Percentiles rank a stretch among this genome's conserved stretches.
These are phyloP conservation scores for Caerostris darwini DNA, from an alignment of 1,140 invertebrate species.

Conservation along the genomic window DNA sequence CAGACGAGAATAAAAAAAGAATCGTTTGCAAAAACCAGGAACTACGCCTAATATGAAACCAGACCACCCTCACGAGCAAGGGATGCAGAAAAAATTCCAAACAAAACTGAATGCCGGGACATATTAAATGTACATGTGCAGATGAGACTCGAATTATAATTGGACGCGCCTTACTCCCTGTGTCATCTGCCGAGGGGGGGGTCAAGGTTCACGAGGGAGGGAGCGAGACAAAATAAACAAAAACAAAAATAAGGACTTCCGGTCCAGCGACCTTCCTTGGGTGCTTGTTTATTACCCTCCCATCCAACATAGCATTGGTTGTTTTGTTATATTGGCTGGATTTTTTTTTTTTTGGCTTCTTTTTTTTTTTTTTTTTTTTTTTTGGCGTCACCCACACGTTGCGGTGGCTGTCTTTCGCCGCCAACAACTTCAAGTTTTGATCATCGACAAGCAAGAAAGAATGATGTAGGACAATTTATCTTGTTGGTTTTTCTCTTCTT, in stretches of 20 bases:
- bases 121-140: background rate
- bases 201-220: constrained; percentile 18
- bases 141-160: constrained; percentile 33
- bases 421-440: constrained; percentile 25
- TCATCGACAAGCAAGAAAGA: background rate
- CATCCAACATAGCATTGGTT: constrained; percentile 1
- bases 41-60: background rate
- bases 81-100: constrained; percentile 39
- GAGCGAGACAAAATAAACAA: background rate
- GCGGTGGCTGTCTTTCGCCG: constrained; percentile 21
- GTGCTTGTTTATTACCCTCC: constrained; percentile 56
- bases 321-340: background rate
- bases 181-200: constrained; percentile 49
- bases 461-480: constrained; percentile 17
- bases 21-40: background rate
- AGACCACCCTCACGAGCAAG: background rate
- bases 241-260: constrained; percentile 23
- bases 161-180: background rate
- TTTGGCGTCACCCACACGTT: constrained; percentile 14
- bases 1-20: background rate
- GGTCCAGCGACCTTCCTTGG: constrained; percentile 36
- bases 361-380: constrained; percentile 8
- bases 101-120: background rate
- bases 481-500: background rate
- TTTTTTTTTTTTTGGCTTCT: background rate